Base-by-base conservation (phyloP, 1,140 invertebrate genomes). In the Leptopilina boulardi region DNA sequence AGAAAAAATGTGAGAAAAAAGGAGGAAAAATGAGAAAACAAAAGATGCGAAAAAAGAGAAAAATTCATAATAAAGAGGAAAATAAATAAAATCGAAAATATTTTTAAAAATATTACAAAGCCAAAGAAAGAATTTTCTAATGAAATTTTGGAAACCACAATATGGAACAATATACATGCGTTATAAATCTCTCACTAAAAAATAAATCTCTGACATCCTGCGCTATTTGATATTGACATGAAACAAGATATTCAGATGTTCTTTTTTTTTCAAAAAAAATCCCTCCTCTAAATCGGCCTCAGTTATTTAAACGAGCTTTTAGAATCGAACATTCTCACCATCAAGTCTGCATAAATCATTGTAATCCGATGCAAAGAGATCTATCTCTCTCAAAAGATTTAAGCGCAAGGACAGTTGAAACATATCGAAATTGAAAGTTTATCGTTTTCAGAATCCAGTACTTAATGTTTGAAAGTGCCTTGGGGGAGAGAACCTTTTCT, bases 291-390 rank as follows among this genome's bases (percentile, higher is more conserved):
- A 66, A 66, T 66, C 56, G 26, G 10, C 23, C 23, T 66, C 3
- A 26, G 56, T 23, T 66, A 15, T 66, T 66, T 30, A 23, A 66
- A 30, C 10, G 56, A 66, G 21, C 56, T 15, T 66, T 26, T 66
- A 26, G 23, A 66, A 66, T 66, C 23, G 56, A 30, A 66, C 11
- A 26, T 66, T 26, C 23, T 26, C 56, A 66, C 44, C 73, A 18
- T n/a, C 34, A 56, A 70, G 72, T 47, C 71, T 72, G 71, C 42
- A 78, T 77, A 77, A 77, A 77, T 77, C 76, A 77, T 75, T 74
- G 72, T 78, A 72, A 42, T 77, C 66, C 72, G 38, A 77, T 70
- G 26, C 23, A 26, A 73, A 72, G 42, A 47, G 71, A 72, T 70
- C 47, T 41, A 56, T 26, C 70, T 71, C 70, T 76, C 54, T 56